A percentile compares a stretch with the other conserved stretches of the same genome.
phyloP scores from a whole-genome alignment of 2,113 vertebrate species.

The Sapajus apella region DNA sequence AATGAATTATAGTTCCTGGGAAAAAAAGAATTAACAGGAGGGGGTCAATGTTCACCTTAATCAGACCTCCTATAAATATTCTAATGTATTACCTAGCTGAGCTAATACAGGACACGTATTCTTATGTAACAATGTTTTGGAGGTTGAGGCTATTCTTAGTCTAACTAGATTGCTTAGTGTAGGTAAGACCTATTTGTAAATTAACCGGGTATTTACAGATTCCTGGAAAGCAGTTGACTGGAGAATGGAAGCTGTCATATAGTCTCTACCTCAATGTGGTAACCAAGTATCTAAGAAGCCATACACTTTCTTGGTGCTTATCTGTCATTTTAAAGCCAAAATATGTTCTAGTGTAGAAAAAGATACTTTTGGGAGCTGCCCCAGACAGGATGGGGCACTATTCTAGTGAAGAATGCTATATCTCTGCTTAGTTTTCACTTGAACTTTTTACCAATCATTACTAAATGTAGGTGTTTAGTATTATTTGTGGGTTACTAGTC shows the following conservation, averaged over 20 bases:
- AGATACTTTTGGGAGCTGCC: neutral
- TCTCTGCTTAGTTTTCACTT: neutral
- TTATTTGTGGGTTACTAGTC: neutral
- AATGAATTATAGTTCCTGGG: neutral
- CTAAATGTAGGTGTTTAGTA: neutral
- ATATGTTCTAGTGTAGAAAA: neutral
- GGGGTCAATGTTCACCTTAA: neutral
- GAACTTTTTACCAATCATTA: neutral
- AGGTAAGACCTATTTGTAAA: neutral
- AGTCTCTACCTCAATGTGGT: neutral
- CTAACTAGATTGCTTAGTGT: neutral
- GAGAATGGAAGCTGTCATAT: neutral
- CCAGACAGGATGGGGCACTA: neutral
- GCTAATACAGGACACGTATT: neutral
- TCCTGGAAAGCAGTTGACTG: neutral
- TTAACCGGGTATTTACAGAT: neutral
- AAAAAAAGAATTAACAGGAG: neutral
- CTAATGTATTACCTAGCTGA: neutral
- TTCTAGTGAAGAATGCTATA: neutral
- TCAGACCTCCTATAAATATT: neutral
- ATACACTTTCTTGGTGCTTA: neutral
- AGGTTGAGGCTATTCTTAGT: neutral
- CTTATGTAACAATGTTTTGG: neutral
- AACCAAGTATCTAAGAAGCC: neutral
- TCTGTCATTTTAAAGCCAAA: neutral